Evolutionary conservation across 2,113 vertebrate species (phyloP).

Genomic region (Cavia aperea): DNA sequence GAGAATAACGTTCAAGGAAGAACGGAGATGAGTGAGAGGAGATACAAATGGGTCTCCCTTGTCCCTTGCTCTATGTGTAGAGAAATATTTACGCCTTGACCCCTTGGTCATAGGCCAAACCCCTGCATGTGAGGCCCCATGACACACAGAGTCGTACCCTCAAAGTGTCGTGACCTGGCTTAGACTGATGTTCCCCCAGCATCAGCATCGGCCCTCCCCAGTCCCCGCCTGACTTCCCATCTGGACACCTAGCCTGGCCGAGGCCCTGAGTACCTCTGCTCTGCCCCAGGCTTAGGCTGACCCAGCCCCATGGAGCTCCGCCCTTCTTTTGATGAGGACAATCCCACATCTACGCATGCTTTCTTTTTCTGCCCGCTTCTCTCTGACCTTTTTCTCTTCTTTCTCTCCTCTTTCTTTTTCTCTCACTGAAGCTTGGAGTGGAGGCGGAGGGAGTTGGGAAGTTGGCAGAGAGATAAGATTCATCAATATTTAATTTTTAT

Average conservation of each 20-base stretch:
- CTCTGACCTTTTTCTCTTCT: background rate
- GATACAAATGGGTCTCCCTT: too few species aligned
- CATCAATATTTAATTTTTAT: conserved; percentile 71
- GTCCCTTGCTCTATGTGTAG: background rate
- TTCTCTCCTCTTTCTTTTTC: background rate
- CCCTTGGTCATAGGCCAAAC: background rate
- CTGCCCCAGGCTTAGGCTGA: background rate
- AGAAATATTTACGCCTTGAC: background rate
- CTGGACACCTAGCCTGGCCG: background rate
- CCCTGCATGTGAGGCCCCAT: background rate
- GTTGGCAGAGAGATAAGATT: conserved; percentile 57
- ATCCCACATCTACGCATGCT: background rate
- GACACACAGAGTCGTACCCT: background rate
- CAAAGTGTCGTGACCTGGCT: background rate
- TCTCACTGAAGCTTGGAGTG: background rate
- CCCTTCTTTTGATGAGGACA: background rate
- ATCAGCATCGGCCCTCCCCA: too few species aligned
- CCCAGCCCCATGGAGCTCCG: fast-evolving
- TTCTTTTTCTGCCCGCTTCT: background rate
- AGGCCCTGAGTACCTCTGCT: background rate
- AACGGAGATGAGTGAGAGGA: background rate
- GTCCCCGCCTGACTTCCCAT: background rate
- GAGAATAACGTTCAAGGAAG: background rate
- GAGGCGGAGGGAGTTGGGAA: background rate
- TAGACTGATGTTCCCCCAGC: background rate